phyloP scores from a whole-genome alignment of 2,888 invertebrate genomes.

The Disparrhopalites patrizii region DNA sequence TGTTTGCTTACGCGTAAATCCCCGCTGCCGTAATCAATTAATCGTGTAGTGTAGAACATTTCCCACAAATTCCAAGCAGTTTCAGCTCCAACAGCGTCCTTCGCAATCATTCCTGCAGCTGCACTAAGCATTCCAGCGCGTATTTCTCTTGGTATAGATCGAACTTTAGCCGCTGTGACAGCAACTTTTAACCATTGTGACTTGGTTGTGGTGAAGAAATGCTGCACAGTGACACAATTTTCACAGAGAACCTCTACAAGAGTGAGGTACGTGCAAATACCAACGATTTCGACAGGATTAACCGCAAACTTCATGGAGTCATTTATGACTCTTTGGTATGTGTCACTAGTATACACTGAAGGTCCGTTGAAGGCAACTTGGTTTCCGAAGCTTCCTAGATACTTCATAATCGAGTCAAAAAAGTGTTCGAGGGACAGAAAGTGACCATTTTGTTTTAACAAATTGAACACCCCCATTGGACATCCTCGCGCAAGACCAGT shows the following conservation, averaged over 20 bases:
- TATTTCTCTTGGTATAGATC: conserved; percentile 42
- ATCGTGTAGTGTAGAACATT: conserved; percentile 37
- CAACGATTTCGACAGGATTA: conserved; percentile 41
- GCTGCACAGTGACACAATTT: conserved; percentile 26
- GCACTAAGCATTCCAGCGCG: conserved; percentile 40
- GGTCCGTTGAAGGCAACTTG: conserved; percentile 29
- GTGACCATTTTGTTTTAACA: conserved; percentile 65
- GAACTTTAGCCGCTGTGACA: conserved; percentile 35
- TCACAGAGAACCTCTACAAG: conserved; percentile 38
- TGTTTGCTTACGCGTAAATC: conserved; percentile 38
- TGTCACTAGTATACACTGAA: conserved; percentile 28
- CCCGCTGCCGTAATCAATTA: conserved; percentile 42
- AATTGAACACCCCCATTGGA: conserved; percentile 71
- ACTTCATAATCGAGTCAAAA: conserved; percentile 66
- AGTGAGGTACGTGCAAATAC: conserved; percentile 43
- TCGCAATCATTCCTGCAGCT: conserved; percentile 43
- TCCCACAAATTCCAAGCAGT: conserved; percentile 41
- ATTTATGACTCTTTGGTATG: conserved; percentile 29
- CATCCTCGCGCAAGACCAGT: conserved; percentile 74
- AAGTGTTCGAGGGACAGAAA: conserved; percentile 78
- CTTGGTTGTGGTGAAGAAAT: conserved; percentile 41
- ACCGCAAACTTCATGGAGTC: conserved; percentile 33
- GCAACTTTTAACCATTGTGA: conserved; percentile 38
- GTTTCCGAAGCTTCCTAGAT: conserved; percentile 34
- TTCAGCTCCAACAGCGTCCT: conserved; percentile 31